Evolutionary conservation across 2,797 vertebrate genomes (phyloP).

Genomic region (Lerista edwardsae): DNA sequence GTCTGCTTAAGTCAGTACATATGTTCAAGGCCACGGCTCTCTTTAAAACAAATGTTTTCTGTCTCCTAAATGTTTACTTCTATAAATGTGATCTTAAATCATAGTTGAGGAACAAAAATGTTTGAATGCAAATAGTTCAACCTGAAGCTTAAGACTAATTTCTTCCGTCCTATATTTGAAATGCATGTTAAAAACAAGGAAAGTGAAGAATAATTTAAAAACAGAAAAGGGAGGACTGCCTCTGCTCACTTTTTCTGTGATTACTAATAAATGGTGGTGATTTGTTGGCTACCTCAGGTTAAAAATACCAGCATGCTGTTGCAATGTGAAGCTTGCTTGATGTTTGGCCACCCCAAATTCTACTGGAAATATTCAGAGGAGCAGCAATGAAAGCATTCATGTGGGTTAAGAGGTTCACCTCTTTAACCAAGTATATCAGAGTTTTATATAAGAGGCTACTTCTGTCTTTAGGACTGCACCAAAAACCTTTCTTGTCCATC

Average conservation of each 20-base stretch:
- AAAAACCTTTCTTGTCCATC: neutral
- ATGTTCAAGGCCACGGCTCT: neutral
- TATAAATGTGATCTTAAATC: slow-evolving; percentile 32
- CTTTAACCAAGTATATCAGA: neutral
- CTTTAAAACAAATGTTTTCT: slow-evolving; percentile 24
- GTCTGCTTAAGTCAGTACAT: neutral
- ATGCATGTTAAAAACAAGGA: slow-evolving; percentile 30
- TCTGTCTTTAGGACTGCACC: neutral
- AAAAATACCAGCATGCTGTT: slow-evolving; percentile 41
- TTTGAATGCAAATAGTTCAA: slow-evolving; percentile 36
- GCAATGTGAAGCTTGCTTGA: slow-evolving; percentile 19
- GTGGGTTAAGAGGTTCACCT: neutral
- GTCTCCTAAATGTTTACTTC: slow-evolving; percentile 8
- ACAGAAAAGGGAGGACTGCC: neutral
- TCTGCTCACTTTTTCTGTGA: slow-evolving; percentile 28
- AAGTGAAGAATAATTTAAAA: slow-evolving; percentile 3
- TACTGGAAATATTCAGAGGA: slow-evolving; percentile 18
- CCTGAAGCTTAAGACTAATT: neutral
- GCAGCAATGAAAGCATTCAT: slow-evolving; percentile 19
- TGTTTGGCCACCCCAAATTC: slow-evolving; percentile 15
- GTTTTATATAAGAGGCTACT: neutral
- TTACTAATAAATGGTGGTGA: slow-evolving; percentile 2
- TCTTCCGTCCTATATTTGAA: slow-evolving; percentile 20
- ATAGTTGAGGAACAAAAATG: neutral
- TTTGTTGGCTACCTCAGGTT: slow-evolving; percentile 53